Evolutionary conservation across 1,140 invertebrate species (phyloP).

Genomic region (Latrodectus geometricus): DNA sequence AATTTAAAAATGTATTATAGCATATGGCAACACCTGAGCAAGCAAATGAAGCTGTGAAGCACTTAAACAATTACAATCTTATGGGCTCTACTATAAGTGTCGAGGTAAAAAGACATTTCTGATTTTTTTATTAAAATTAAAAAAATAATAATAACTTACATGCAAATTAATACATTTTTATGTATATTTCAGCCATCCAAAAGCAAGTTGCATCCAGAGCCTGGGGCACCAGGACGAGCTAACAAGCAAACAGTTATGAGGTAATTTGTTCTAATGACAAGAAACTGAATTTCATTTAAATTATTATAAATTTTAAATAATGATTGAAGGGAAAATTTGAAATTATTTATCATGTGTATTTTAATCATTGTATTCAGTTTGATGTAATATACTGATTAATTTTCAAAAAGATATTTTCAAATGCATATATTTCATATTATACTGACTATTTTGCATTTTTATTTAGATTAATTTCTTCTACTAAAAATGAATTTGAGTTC

Average conservation of each 20-base stretch:
- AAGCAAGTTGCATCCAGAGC: conserved; percentile 63
- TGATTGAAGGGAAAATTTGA: too few species aligned
- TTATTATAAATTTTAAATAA: too few species aligned
- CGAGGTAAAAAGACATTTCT: conserved; percentile 71
- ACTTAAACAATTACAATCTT: conserved; percentile 77
- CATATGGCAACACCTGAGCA: conserved; percentile 80
- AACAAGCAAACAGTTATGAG: conserved; percentile 44
- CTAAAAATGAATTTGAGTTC: too few species aligned
- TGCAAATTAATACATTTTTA: neutral
- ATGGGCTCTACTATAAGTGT: conserved; percentile 80
- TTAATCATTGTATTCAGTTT: too few species aligned
- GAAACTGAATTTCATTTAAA: neutral
- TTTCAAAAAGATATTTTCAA: too few species aligned
- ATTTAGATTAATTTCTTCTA: too few species aligned
- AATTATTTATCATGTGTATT: too few species aligned
- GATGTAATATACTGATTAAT: too few species aligned
- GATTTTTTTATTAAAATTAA: neutral
- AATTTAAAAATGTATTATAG: conserved; percentile 20
- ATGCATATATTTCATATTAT: too few species aligned
- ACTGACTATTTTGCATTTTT: too few species aligned
- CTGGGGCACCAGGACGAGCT: conserved; percentile 61
- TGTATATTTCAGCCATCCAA: conserved; percentile 45
- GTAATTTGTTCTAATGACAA: neutral
- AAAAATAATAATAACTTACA: too few species aligned
- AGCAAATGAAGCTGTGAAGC: conserved; percentile 77